phyloP scores from a whole-genome alignment of 2,888 invertebrate species.

The Patella ulyssiponensis region DNA sequence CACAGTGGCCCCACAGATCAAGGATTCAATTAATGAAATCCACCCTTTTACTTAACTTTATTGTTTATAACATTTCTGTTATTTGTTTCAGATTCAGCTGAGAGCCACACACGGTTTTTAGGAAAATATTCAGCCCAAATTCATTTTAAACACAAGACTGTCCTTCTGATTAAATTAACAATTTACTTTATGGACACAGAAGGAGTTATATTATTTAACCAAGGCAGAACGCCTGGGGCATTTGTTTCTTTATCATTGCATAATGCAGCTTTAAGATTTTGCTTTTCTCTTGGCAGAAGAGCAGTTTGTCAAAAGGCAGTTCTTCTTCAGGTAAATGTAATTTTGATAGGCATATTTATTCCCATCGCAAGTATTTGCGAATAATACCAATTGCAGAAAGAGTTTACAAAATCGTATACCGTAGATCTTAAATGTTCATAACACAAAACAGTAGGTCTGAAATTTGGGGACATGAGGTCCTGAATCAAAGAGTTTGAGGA shows the following conservation, averaged over 20 bases:
- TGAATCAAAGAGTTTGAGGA: too few species aligned
- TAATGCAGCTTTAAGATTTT: conserved; percentile 13
- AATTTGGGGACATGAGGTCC: too few species aligned
- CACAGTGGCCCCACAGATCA: too few species aligned
- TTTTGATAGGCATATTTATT: too few species aligned
- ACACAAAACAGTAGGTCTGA: too few species aligned
- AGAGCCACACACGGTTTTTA: conserved; percentile 16
- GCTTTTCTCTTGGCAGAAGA: neutral
- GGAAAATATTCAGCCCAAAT: conserved; percentile 8
- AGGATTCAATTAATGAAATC: too few species aligned
- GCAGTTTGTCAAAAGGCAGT: conserved; percentile 12
- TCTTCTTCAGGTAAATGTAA: conserved; percentile 11
- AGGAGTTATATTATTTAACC: conserved; percentile 19
- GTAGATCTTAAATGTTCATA: too few species aligned
- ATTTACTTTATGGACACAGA: conserved; percentile 7
- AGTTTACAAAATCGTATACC: too few species aligned
- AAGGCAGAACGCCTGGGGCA: conserved; percentile 11
- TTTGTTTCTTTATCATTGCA: conserved; percentile 9
- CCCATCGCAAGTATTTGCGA: too few species aligned
- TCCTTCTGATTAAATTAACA: neutral
- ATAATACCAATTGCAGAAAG: too few species aligned
- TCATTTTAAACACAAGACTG: conserved; percentile 4
- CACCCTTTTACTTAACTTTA: too few species aligned
- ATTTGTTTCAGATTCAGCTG: conserved; percentile 9
- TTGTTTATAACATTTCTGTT: too few species aligned